Conservation (phyloP, 2,113 vertebrate genomes). For the Crocuta crocuta region DNA sequence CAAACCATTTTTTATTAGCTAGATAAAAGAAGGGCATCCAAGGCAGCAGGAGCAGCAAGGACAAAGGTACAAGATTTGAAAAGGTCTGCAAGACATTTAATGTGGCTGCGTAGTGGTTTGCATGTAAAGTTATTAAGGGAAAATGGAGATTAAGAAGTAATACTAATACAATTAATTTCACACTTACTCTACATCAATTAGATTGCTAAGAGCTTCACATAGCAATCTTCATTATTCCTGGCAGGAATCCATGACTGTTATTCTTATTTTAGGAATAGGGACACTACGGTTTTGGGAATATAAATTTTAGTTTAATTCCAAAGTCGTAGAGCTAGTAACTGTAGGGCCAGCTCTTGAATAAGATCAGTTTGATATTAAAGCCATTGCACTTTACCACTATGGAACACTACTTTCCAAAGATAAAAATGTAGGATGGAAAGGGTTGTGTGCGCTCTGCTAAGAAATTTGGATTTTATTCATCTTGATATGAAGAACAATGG, state of each 20-base stretch:
- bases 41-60: neutral
- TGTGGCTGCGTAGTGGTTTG: neutral
- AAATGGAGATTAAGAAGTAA: neutral
- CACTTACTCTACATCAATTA: neutral
- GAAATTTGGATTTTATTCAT: slow-evolving; percentile 12
- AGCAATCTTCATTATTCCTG: slow-evolving; percentile 23
- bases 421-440: neutral
- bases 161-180: neutral
- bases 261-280: slow-evolving; percentile 36
- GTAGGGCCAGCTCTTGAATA: slow-evolving; percentile 15
- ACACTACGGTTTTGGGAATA: neutral
- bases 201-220: neutral
- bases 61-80: neutral
- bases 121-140: neutral
- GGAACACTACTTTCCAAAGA: neutral
- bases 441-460: neutral
- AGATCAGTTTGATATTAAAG: neutral
- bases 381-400: neutral
- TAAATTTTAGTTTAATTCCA: slow-evolving; percentile 6
- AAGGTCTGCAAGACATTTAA: neutral
- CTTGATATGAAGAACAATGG: neutral
- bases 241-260: neutral
- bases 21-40: neutral
- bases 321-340: neutral
- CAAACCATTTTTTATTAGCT: neutral